These are phyloP conservation scores for Actinia equina DNA, from an alignment of 64 coral and sea anemone species.

Conservation along the genomic window DNA sequence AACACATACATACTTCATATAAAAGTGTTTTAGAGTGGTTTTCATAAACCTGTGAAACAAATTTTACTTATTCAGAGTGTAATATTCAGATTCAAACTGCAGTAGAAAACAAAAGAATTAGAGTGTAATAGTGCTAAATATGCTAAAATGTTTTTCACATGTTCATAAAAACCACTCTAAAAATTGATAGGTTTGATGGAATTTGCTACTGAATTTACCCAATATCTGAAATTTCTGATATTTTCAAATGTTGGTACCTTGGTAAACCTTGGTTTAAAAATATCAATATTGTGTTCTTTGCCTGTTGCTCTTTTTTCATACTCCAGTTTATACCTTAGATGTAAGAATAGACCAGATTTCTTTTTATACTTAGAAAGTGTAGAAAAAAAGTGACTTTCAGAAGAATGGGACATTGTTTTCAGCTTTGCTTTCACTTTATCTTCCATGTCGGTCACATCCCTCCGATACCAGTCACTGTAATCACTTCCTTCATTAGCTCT, in stretches of 20 bases:
- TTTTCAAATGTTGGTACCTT: conserved; percentile 35
- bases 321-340: conserved; percentile 30
- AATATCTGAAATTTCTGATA: conserved; percentile 11
- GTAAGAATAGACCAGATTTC: conserved; percentile 38
- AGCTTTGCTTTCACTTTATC: conserved; percentile 23
- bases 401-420: not conserved
- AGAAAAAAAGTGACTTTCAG: conserved; percentile 43
- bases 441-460: conserved; percentile 52
- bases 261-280: conserved; percentile 46
- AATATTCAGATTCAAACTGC: no score
- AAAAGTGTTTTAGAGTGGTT: no score
- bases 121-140: no score
- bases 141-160: no score
- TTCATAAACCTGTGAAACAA: no score
- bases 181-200: conserved; percentile 8
- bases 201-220: conserved; percentile 44
- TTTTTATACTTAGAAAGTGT: conserved; percentile 32
- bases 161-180: no score
- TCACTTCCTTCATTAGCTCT: conserved; percentile 14
- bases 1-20: no score
- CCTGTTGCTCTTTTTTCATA: conserved; percentile 34
- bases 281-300: not conserved
- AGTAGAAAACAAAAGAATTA: no score
- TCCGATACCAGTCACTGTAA: conserved; percentile 49
- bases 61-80: no score